Conservation (phyloP, 2,888 invertebrate species). For the Eretmocerus hayati region DNA sequence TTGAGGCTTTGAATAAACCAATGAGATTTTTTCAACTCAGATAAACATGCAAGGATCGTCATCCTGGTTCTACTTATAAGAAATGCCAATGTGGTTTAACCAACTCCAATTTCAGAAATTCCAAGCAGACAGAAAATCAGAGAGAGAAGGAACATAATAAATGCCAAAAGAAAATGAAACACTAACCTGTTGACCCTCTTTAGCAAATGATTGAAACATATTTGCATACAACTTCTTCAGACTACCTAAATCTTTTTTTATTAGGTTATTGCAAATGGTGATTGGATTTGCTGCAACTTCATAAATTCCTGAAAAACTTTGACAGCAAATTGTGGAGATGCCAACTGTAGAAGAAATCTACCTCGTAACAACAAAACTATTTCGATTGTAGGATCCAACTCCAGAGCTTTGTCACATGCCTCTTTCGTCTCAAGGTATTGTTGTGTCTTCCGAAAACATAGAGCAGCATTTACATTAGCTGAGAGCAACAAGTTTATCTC, state of each 20-base stretch:
- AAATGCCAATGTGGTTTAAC: too few relatives aligned
- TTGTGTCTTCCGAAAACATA: slow-evolving; percentile 72
- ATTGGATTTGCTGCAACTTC: slow-evolving; percentile 79
- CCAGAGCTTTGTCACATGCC: slow-evolving; percentile 71
- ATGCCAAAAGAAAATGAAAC: too few relatives aligned
- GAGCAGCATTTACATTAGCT: slow-evolving; percentile 71
- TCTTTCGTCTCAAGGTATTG: slow-evolving; percentile 65
- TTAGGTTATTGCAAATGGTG: slow-evolving; percentile 60
- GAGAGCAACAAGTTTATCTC: slow-evolving; percentile 61
- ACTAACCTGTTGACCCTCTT: slow-evolving; percentile 61
- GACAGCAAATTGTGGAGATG: slow-evolving; percentile 71
- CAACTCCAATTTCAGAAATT: too few relatives aligned
- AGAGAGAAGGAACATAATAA: too few relatives aligned
- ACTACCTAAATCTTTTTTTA: slow-evolving; percentile 68
- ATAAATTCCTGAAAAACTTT: slow-evolving; percentile 69
- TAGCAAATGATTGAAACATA: slow-evolving; percentile 91
- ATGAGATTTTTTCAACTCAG: too few relatives aligned
- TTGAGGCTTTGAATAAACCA: too few relatives aligned
- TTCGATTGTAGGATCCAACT: slow-evolving; percentile 66
- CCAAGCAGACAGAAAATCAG: too few relatives aligned
- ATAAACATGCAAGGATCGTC: too few relatives aligned
- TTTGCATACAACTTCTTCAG: slow-evolving; percentile 87
- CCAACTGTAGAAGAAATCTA: slow-evolving; percentile 66
- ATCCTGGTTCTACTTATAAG: too few relatives aligned
- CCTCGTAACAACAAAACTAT: slow-evolving; percentile 88